phyloP scores from a whole-genome alignment of 1,140 invertebrate species.

The Zaprionus taronus region DNA sequence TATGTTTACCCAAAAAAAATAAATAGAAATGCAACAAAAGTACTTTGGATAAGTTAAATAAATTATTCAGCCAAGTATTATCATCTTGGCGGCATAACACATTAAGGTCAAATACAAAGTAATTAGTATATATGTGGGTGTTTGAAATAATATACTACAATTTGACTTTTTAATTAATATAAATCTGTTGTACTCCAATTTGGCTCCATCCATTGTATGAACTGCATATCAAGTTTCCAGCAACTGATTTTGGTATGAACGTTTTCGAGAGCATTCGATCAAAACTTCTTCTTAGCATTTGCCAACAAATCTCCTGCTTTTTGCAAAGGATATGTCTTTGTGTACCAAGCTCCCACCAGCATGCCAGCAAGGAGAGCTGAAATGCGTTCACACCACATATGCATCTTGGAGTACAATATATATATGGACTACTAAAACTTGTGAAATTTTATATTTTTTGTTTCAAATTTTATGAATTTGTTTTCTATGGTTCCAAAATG shows the following conservation, averaged over 20 bases:
- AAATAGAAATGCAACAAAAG: no score
- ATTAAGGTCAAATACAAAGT: no score
- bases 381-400: slow-evolving; percentile 68
- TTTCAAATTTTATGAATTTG: not conserved
- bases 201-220: not conserved
- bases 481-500: not conserved
- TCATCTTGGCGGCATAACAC: no score
- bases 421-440: not conserved
- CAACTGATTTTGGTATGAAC: not conserved
- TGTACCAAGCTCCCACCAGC: slow-evolving; percentile 63
- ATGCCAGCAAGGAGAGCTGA: slow-evolving; percentile 56
- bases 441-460: not conserved
- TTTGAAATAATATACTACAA: not conserved
- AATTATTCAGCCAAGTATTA: no score
- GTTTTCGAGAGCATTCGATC: not conserved
- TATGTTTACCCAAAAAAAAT: no score
- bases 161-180: not conserved
- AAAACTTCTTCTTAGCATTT: slow-evolving; percentile 46
- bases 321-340: slow-evolving; percentile 55
- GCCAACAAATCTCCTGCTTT: not conserved
- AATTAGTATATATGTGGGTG: not conserved
- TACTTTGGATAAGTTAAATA: no score
- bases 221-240: not conserved
- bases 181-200: not conserved
- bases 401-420: slow-evolving; percentile 35